phyloP scores from a whole-genome alignment of 2,113 vertebrate species.

The Columba livia region DNA sequence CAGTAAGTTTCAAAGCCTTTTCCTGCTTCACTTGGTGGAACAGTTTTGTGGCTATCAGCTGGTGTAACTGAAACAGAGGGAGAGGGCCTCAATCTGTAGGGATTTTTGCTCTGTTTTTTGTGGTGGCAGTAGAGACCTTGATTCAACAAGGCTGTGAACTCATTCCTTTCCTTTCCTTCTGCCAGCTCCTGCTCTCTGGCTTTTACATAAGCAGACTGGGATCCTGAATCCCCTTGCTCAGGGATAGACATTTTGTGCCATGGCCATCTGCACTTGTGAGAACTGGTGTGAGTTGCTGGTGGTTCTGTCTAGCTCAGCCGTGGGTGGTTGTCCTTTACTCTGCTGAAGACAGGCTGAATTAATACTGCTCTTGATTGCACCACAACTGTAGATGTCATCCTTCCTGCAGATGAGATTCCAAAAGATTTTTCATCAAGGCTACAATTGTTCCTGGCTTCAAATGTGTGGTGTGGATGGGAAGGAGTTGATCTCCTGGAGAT shows the following conservation, averaged over 20 bases:
- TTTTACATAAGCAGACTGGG: neutral
- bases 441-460: neutral
- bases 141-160: neutral
- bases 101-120: neutral
- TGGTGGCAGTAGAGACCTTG: neutral
- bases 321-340: neutral
- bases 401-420: neutral
- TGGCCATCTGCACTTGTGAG: neutral
- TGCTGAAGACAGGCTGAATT: neutral
- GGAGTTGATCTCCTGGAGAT: neutral
- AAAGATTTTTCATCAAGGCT: neutral
- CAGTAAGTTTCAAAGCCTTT: neutral
- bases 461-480: neutral
- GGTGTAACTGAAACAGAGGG: too few species aligned
- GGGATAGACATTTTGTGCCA: neutral
- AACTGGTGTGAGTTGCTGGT: neutral
- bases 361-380: neutral
- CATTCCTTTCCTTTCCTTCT: neutral
- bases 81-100: too few species aligned
- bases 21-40: too few species aligned
- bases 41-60: too few species aligned
- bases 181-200: neutral
- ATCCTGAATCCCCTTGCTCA: neutral
- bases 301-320: neutral
- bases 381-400: neutral